Evolutionary conservation across 2,888 invertebrate genomes (phyloP), one percentile per base, ranked within the genome.

Genomic region (Ferrisia virgata): DNA sequence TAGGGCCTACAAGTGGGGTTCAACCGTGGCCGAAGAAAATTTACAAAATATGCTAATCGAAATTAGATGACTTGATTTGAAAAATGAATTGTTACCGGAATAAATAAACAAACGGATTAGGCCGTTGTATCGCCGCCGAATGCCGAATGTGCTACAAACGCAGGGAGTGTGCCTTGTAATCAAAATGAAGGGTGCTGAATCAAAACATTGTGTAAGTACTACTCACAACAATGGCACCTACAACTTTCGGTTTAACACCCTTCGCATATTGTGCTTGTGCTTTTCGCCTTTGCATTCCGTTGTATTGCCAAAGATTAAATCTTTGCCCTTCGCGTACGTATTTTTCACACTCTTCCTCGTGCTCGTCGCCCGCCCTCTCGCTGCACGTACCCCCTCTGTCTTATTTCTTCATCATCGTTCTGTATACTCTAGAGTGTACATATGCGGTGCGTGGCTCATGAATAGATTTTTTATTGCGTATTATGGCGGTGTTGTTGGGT

Each of bases 181-280:
- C 33, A 72, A 72, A 72, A 33, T 31, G 72, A 72, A 36, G 72
- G 72, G 72, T 33, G 72, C 33, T 72, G 72, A 72, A 72, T 72
- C 72, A 72, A 72, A 72, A 72, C 72, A 72, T 72, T 72, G 72
- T 47, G 8, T 58, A 72, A 72, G 72, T 72, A 72, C 72, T 72
- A 33, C 18, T 72, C 72, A 15, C n/a, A 72, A 72, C 72, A 72
- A 72, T 72, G 72, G 33, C 33, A 72, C 72, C 72, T 72, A 72
- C 72, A 72, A 72, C 72, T 72, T 72, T 72, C 72, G 72, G 33
- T 72, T 72, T 72, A 72, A 72, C 72, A 72, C 72, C 72, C 72
- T 72, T 72, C 72, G 40, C 72, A 72, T 72, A 36, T 72, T 72
- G 58, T 64, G 11, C 58, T 28, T 22, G 11, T 11, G 28, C 58